Evolutionary conservation across 2,797 vertebrate species (phyloP).

Genomic region (Xenops minutus): DNA sequence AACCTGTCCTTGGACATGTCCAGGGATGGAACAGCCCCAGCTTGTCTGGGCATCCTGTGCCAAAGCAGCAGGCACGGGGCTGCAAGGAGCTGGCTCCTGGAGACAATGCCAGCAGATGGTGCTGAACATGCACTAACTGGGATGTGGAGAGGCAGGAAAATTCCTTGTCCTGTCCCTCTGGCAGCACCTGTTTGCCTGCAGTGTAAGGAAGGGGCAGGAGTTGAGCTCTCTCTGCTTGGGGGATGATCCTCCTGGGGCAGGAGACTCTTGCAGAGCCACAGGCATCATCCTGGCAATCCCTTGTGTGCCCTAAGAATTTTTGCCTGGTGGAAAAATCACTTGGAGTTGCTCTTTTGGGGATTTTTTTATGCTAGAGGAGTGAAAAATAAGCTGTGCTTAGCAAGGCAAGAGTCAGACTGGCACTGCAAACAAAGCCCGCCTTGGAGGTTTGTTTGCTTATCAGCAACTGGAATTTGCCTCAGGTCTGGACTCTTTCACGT

Average conservation of each 20-base stretch:
- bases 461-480: background rate
- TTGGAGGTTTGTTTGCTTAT: background rate
- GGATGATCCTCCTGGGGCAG: background rate
- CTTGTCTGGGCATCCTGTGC: background rate
- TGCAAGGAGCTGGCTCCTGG: background rate
- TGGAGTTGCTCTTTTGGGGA: background rate
- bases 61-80: background rate
- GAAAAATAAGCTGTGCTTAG: background rate
- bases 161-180: background rate
- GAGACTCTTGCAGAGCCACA: background rate
- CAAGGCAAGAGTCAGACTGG: background rate
- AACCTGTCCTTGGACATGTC: background rate
- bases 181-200: background rate
- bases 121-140: background rate
- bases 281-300: background rate
- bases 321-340: background rate
- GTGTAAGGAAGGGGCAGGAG: fast-evolving
- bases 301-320: background rate
- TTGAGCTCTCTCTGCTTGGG: background rate
- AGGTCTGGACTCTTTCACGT: background rate
- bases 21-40: background rate
- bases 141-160: background rate
- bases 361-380: background rate
- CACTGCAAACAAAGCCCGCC: background rate
- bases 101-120: conserved; percentile 34